Evolutionary conservation across 2,113 vertebrate genomes (phyloP), one percentile per base, ranked within the genome.

Genomic region (Misgurnus mizolepis): DNA sequence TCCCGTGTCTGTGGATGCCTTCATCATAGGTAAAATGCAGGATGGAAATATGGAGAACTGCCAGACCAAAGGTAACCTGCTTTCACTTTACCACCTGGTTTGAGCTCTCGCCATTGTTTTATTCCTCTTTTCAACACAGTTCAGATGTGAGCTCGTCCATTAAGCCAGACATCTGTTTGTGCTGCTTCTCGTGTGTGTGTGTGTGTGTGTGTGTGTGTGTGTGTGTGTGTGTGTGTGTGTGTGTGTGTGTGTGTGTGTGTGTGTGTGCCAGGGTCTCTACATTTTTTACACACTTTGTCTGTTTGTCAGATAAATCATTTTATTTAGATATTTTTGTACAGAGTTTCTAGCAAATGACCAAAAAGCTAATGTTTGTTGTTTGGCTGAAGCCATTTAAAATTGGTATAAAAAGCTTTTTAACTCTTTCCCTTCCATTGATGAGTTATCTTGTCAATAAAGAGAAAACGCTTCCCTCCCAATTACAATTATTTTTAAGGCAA

Each of bases 11-110:
- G 62, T 93, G 91, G 95, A 95, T 96, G 95, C 96, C 94, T 95
- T 92, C 95, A 96, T 96, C 93, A 85, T 98, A 99, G 98, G 98
- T 96, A 98, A 98, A 95, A 98, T 98, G 95, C 98, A 98, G 94
- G 98, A 99, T 96, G 97, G 97, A 88, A 98, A 95, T 98, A 95
- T 96, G 95, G 98, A 98, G 94, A 93, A 92, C 97, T 97, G 94
- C 96, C 98, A 98, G 94, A 98, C 95, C 92, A 99, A 99, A 99
- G 98, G 98, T 99, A 98, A 99, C 93, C 86, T 86, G 88, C 89
- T 92, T 93, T 93, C 88, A 88, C 85, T 86, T 86, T 80, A 78
- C 86, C 67, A 81, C 83, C 73, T 68, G 79, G 68, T 74, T 83
- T 76, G 64, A 84, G 70, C 65, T 80, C 83, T 80, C 69, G 50